A percentile compares a stretch with the other conserved stretches of the same genome.
phyloP scores from a whole-genome alignment of 2,797 vertebrate genomes.

The Tokudaia muenninki region DNA sequence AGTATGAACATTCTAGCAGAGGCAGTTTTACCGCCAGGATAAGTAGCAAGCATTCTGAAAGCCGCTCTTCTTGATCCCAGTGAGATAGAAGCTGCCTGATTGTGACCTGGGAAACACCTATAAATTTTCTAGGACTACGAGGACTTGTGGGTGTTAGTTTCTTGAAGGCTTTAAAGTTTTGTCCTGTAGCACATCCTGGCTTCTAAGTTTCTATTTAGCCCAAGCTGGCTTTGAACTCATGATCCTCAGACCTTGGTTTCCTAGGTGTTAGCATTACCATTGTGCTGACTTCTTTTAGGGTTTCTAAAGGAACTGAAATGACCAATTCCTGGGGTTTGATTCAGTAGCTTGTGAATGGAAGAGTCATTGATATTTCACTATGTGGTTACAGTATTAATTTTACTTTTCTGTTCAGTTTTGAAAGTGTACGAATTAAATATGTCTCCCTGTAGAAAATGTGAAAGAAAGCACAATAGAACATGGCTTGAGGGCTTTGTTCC shows the following conservation, averaged over 20 bases:
- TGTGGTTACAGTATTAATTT: slow-evolving; percentile 67
- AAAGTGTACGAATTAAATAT: slow-evolving; percentile 63
- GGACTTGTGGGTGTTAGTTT: background rate
- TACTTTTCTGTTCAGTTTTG: slow-evolving; percentile 57
- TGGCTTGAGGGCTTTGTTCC: background rate
- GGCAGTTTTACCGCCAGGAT: slow-evolving; percentile 16
- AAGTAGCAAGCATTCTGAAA: background rate
- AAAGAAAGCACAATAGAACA: slow-evolving; percentile 60
- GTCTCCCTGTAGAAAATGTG: slow-evolving; percentile 75
- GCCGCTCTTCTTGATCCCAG: background rate
- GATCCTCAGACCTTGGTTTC: background rate
- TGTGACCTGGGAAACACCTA: background rate
- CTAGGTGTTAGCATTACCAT: background rate
- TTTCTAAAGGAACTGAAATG: slow-evolving; percentile 27
- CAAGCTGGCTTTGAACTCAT: background rate
- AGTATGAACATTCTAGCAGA: background rate
- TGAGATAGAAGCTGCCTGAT: background rate
- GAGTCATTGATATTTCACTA: slow-evolving; percentile 57
- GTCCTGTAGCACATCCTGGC: background rate
- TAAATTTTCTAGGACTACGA: background rate
- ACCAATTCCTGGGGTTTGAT: slow-evolving; percentile 66
- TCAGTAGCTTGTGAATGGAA: slow-evolving; percentile 62
- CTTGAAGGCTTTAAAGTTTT: slow-evolving; percentile 5
- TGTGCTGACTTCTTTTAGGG: background rate
- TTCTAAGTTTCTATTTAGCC: background rate